Base-by-base conservation (phyloP, 2,888 invertebrate species). In the Tachina fera region DNA sequence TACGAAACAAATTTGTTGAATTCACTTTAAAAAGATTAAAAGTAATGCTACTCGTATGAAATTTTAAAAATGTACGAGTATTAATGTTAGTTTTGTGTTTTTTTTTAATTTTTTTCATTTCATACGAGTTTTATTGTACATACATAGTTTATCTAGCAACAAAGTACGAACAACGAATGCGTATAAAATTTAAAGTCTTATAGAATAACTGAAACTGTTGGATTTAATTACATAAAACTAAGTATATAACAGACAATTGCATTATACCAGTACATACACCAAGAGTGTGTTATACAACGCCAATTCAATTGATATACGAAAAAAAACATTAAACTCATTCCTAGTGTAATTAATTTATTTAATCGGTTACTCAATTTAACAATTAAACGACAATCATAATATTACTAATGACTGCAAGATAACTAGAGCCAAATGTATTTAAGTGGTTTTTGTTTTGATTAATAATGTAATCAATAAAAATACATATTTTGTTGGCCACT, bases 321-420 rank as follows among this genome's bases (percentile, higher is more conserved):
- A n/a, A 71, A 72, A 63, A 63, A n/a, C 11, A 22, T 22, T 43
- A 74, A 49, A 31, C n/a, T 19, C 39, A 45, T 49, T 39, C 5
- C 14, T n/a, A 58, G 77, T 71, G 56, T 14, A 77, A 16, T 49
- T 65, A 77, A 49, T 77, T 71, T 71, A n/a, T 43, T 51, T 74
- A 72, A 74, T 80, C 78, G 71, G 53, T 63, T 79, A 71, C 45
- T 71, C 45, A 71, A 79, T 63, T 71, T 63, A 53, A 79, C 11
- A 49, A 60, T 60, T 60, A 60, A 58, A 9, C 5, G 49, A 19
- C 47, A 45, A 58, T 58, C 31, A 47, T 47, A 74, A 43, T 39
- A 22, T 58, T 16, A 47, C 31, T 68, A 68, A 51, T 65, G 47
- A 49, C 41, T n/a, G 22, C 19, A 68, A 47, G 67, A 39, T 47